phyloP scores from a whole-genome alignment of 2,113 vertebrate genomes.

The Origma solitaria region DNA sequence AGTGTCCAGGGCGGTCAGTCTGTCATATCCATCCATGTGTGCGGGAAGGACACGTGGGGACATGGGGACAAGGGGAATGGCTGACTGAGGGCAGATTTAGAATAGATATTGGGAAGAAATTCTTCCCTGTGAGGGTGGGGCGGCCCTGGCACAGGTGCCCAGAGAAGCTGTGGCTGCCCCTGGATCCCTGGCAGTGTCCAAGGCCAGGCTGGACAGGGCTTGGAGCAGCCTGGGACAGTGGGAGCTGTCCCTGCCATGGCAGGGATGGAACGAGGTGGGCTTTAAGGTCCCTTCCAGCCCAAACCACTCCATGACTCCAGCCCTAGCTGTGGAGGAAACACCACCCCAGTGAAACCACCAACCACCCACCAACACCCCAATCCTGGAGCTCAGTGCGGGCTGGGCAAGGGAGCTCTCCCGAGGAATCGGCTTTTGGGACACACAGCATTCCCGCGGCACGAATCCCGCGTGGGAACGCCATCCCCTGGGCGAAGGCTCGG shows the following conservation, averaged over 20 bases:
- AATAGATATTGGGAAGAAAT: background rate
- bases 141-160: background rate
- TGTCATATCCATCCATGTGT: background rate
- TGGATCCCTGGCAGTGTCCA: background rate
- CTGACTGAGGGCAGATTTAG: background rate
- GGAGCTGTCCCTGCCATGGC: background rate
- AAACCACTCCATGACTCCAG: background rate
- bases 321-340: background rate
- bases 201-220: rapidly evolving
- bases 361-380: rapidly evolving
- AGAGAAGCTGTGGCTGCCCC: background rate
- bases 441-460: rapidly evolving
- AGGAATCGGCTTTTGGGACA: rapidly evolving
- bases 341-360: rapidly evolving
- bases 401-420: background rate
- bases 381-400: rapidly evolving
- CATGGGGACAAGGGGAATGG: background rate
- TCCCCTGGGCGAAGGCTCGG: background rate
- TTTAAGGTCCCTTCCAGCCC: background rate
- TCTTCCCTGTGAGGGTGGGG: rapidly evolving
- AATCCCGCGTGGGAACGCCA: rapidly evolving
- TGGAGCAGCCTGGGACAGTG: background rate
- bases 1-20: background rate
- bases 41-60: background rate
- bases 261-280: rapidly evolving